phyloP scores from a whole-genome alignment of 2,113 vertebrate species.

The Gulo gulo region DNA sequence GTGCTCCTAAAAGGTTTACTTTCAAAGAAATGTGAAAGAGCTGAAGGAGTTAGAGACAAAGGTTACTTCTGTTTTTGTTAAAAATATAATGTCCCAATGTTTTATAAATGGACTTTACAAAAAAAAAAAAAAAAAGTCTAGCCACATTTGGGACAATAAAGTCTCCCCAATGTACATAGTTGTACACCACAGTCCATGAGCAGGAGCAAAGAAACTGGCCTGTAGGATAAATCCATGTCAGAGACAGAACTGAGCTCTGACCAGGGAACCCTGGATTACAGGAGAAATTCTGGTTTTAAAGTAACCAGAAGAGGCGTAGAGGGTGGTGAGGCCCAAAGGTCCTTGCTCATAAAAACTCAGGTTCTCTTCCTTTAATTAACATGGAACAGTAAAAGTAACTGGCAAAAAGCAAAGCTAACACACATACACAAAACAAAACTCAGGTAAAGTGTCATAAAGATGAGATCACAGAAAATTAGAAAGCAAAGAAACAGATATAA shows the following conservation, averaged over 20 bases:
- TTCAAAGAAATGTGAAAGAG: neutral
- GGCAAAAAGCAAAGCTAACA: neutral
- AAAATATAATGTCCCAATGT: neutral
- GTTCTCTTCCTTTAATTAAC: constrained; percentile 27
- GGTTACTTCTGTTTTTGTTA: neutral
- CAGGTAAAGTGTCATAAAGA: neutral
- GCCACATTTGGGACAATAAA: neutral
- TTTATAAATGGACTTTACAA: neutral
- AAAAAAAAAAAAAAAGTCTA: neutral
- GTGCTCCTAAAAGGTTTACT: neutral
- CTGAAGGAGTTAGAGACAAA: neutral
- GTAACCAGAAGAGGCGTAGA: neutral
- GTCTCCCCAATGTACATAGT: neutral
- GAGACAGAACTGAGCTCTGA: neutral
- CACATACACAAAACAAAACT: neutral
- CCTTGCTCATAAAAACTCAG: neutral
- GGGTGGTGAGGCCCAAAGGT: neutral
- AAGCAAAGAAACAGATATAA: neutral
- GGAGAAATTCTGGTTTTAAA: neutral
- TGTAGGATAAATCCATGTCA: neutral
- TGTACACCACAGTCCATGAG: neutral
- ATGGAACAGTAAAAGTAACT: neutral
- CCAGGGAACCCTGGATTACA: neutral
- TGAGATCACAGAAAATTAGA: neutral
- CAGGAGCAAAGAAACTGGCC: neutral